Base-by-base conservation (phyloP, 2,888 invertebrate species). In the Gymnocheta viridis region DNA sequence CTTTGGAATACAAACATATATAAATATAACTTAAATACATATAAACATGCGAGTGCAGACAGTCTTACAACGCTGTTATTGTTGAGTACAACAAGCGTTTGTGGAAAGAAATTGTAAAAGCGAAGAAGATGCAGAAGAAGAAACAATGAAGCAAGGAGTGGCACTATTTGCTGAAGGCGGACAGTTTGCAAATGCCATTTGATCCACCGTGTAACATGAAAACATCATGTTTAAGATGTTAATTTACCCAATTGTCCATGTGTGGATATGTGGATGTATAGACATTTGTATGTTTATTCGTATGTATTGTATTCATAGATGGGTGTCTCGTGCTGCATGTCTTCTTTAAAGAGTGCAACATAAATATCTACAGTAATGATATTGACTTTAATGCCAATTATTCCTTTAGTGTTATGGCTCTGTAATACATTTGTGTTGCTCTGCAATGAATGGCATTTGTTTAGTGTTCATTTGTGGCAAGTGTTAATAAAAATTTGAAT, bases 121-220 rank as follows among this genome's bases (percentile, higher is more conserved):
- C n/a, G n/a, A n/a, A n/a, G n/a, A n/a, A n/a, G n/a, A n/a, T n/a
- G 22, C 27, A n/a, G 7, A 19, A 56, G 7, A 41, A 32, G 47
- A 27, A 41, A 41, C 51, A 64, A 58, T 27, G 32, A 38, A 76
- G 70, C 58, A 56, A 80, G 83, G 83, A 83, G 83, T 83, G 83
- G 79, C 83, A 83, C 69, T 83, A 76, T 83, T 83, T 83, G 80
- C 79, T 74, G 83, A 83, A 83, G 83, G 83, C 83, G 83, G 83
- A 83, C 79, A 82, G 82, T 64, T 79, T 47, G 67, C 82, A 78
- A 73, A 82, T 80, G 51, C 79, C 69, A 83, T 83, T 76, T 83
- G 83, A 83, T 83, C 58, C 83, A 29, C 83, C 83, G 80, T 70
- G 58, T 35, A 83, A 79, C 74, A 80, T 76, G 62, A 64, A 76